Evolutionary conservation across 2,113 vertebrate genomes (phyloP).

Genomic region (Mirounga angustirostris): DNA sequence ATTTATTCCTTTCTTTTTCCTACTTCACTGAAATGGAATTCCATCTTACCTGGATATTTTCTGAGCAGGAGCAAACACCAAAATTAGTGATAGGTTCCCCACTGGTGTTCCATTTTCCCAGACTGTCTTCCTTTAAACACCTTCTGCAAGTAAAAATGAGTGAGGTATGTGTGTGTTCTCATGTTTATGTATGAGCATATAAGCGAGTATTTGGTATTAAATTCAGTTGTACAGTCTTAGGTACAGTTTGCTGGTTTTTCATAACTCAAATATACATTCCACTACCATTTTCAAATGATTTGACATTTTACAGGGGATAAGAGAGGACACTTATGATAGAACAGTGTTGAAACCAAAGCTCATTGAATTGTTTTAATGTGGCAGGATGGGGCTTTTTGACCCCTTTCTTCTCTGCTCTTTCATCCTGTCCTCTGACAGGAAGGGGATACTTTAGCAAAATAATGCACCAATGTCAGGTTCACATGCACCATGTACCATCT

Average conservation of each 20-base stretch:
- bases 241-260: neutral
- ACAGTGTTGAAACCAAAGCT: neutral
- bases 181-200: neutral
- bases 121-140: constrained; percentile 86
- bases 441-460: neutral
- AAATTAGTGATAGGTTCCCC: constrained; percentile 87
- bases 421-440: neutral
- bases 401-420: neutral
- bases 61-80: constrained; percentile 91
- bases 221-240: neutral
- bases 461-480: neutral
- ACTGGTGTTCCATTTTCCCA: constrained; percentile 88
- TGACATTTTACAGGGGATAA: neutral
- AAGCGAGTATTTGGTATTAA: neutral
- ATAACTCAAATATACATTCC: neutral
- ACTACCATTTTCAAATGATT: neutral
- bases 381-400: neutral
- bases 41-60: constrained; percentile 86
- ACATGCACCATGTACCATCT: neutral
- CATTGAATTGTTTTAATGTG: neutral
- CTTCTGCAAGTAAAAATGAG: constrained; percentile 86
- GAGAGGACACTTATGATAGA: neutral
- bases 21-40: constrained; percentile 46
- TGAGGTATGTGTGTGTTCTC: neutral
- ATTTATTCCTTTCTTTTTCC: neutral